Conservation (phyloP, 2,888 invertebrate genomes). For the Aphrophora alni region DNA sequence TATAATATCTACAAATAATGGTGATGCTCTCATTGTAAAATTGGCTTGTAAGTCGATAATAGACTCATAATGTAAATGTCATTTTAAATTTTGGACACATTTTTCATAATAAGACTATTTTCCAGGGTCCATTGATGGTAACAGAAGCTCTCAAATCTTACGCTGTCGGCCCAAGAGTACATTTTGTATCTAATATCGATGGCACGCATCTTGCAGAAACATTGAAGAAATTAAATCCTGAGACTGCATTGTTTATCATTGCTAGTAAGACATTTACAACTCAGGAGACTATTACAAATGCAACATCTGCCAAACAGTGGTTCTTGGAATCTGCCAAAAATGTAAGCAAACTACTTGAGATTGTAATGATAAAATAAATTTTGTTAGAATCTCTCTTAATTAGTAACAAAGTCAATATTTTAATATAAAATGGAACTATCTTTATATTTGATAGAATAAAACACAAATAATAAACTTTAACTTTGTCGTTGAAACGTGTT, state of each 20-base stretch:
- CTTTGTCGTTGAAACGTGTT: too few relatives aligned
- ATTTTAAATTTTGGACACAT: too few relatives aligned
- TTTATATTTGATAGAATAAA: too few relatives aligned
- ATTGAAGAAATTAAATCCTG: slow-evolving; percentile 86
- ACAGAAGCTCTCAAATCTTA: slow-evolving; percentile 96
- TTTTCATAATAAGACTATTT: neutral
- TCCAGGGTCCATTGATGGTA: slow-evolving; percentile 94
- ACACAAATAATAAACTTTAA: too few relatives aligned
- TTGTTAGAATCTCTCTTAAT: too few relatives aligned
- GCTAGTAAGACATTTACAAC: slow-evolving; percentile 99
- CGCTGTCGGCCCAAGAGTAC: slow-evolving; percentile 82
- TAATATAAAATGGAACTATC: too few relatives aligned
- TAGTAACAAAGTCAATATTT: too few relatives aligned
- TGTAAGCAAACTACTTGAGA: slow-evolving; percentile 66
- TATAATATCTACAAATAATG: too few relatives aligned
- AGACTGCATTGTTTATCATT: slow-evolving; percentile 96
- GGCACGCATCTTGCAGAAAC: slow-evolving; percentile 97
- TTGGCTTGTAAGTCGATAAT: too few relatives aligned
- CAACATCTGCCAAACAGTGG: slow-evolving; percentile 97
- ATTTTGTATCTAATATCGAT: slow-evolving; percentile 99
- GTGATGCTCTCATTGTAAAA: too few relatives aligned
- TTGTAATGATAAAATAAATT: too few relatives aligned
- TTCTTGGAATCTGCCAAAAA: slow-evolving; percentile 85
- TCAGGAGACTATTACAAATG: slow-evolving; percentile 99
- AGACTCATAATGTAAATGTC: too few relatives aligned